Evolutionary conservation across 2,797 vertebrate species (phyloP).

Genomic region (Phrynocephalus guinanensis): DNA sequence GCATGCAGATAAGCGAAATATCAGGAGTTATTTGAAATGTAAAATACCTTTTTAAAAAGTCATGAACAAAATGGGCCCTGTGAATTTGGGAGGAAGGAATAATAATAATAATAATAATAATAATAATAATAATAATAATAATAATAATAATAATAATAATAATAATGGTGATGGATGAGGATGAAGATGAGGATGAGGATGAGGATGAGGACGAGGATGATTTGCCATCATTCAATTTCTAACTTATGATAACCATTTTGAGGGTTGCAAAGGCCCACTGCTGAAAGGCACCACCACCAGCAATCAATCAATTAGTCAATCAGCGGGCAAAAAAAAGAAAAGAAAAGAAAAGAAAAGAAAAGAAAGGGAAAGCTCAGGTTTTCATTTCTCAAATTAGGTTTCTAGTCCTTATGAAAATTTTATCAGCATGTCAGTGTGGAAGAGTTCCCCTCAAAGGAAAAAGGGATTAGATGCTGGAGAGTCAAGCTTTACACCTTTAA

Average conservation of each 20-base stretch:
- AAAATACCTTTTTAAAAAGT: slow-evolving; percentile 69
- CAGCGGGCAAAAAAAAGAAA: too few species aligned
- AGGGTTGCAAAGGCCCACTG: neutral
- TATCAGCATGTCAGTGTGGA: neutral
- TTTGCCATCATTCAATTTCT: too few species aligned
- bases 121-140: neutral
- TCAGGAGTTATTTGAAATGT: slow-evolving; percentile 75
- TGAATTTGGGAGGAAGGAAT: slow-evolving; percentile 18
- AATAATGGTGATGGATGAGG: too few species aligned
- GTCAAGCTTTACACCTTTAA: too few species aligned
- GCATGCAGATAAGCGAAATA: slow-evolving; percentile 70
- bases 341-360: neutral
- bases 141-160: too few species aligned
- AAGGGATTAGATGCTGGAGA: too few species aligned
- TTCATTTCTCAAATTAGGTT: neutral
- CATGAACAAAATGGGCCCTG: slow-evolving; percentile 52
- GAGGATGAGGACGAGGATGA: too few species aligned
- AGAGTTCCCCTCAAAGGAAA: too few species aligned
- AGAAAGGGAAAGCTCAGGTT: neutral
- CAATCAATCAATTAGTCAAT: too few species aligned
- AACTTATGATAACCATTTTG: neutral
- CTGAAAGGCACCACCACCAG: too few species aligned
- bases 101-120: neutral
- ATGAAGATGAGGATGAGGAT: too few species aligned
- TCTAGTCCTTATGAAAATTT: neutral